Percentiles rank a stretch among this genome's conserved stretches.
phyloP scores from a whole-genome alignment of 1,140 invertebrate genomes.

The Drosophila sproati region DNA sequence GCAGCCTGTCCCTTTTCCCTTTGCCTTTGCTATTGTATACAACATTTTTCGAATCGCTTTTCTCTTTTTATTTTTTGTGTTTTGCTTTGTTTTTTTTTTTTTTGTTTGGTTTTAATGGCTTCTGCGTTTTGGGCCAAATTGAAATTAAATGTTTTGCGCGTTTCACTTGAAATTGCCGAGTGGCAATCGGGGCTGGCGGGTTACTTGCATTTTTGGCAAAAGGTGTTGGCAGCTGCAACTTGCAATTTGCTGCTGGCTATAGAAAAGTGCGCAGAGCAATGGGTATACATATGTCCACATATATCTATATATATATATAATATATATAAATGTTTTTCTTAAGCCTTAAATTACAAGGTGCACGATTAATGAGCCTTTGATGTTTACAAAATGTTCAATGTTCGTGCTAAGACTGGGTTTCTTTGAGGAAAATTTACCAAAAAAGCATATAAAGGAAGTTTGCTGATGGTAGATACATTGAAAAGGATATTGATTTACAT shows the following conservation, averaged over 20 bases:
- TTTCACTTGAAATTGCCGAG: background rate
- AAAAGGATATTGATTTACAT: no score
- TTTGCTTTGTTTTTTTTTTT: conserved; percentile 21
- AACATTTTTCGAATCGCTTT: background rate
- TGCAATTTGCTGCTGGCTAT: background rate
- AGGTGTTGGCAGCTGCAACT: conserved; percentile 17
- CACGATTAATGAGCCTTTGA: conserved; percentile 1
- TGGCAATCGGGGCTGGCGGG: background rate
- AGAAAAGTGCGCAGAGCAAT: background rate
- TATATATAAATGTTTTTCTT: background rate
- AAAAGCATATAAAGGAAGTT: no score
- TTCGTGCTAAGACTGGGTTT: background rate
- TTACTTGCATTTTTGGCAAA: conserved; percentile 9
- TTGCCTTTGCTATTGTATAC: background rate
- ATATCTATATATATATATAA: no score
- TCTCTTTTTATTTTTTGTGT: conserved; percentile 1
- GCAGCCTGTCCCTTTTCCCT: background rate
- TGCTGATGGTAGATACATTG: no score
- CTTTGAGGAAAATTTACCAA: no score
- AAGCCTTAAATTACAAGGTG: background rate
- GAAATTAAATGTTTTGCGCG: conserved; percentile 62
- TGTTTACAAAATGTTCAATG: background rate
- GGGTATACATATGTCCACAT: background rate
- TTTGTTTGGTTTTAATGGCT: conserved; percentile 22
- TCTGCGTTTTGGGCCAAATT: conserved; percentile 49